Base-by-base conservation (phyloP, 2,797 vertebrate genomes). In the Smutsia temminckii region DNA sequence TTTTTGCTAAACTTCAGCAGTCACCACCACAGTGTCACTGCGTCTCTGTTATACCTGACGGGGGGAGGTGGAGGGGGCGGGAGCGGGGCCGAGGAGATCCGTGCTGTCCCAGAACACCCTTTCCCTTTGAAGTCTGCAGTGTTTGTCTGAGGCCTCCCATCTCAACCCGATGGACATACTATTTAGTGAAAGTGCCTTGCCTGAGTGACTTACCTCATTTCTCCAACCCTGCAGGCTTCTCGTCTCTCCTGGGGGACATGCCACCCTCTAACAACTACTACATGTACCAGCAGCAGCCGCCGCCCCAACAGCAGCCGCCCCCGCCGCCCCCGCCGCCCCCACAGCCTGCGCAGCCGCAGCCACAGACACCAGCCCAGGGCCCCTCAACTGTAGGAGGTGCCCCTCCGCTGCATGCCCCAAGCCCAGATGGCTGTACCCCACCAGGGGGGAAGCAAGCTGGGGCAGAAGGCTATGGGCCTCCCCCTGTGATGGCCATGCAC, bases 251-350 rank as follows among this genome's bases (percentile, higher is more conserved):
- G 96, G 98, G 98, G 80, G 98, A 99, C 92, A 98, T 99, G 97
- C 97, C 98, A 32, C 98, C 98, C 94, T 98, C 98, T 93, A 99
- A 98, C 96, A 98, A 98, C 98, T 98, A 98, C 96, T 99, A 99
- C 97, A 98, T 98, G 94, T 98, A 98, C 98, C 98, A 99, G 98
- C 98, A 98, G 95, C 98, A 98, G 94, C 96, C n/a, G 37, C 94
- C 96, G 0, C 95, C 91, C 0, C 95, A 25, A 12, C 98, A 97
- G 74, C 97, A 93, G 8, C 96, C 18, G 32, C 95, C 0, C 5
- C 91, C 42, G 17, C 92, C 40, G 0, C 91, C 96, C 0, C 94
- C 80, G 37, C 91, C 96, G 1, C 93, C 95, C 2, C 94, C 97
- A 72, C 96, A 97, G 11, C 97, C 88, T 3, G 40, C 94, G 29